Percentiles rank a stretch among this genome's conserved stretches.
These are phyloP conservation scores for Heliconius hewitsoni DNA, from an alignment of 1,140 invertebrate species.

Conservation along the genomic window DNA sequence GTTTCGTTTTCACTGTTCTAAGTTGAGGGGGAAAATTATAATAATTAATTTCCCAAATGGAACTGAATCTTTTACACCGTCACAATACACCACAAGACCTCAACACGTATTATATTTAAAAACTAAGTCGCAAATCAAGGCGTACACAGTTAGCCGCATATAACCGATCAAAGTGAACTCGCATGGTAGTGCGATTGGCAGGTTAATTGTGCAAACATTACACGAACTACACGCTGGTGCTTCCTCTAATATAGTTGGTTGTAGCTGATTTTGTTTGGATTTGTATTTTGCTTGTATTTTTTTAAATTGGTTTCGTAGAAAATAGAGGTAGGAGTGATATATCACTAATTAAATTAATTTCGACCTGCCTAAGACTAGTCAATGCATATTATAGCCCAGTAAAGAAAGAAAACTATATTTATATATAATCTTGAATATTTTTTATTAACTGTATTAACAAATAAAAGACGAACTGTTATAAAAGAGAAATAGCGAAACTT, in stretches of 20 bases:
- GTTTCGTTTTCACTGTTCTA: too few species aligned
- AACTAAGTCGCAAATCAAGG: not conserved
- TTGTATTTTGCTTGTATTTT: not conserved
- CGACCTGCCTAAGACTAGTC: not conserved
- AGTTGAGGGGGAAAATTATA: too few species aligned
- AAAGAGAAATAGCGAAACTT: too few species aligned
- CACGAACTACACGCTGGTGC: not conserved
- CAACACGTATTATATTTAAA: not conserved
- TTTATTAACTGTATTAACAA: too few species aligned
- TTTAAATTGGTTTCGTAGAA: not conserved
- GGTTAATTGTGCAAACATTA: conserved; percentile 1
- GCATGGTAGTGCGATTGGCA: not conserved
- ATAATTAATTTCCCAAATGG: too few species aligned
- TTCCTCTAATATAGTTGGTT: not conserved
- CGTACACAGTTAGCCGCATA: not conserved
- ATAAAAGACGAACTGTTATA: too few species aligned
- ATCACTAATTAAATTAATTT: not conserved
- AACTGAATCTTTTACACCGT: too few species aligned
- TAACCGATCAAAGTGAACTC: not conserved
- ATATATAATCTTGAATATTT: too few species aligned
- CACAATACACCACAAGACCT: not conserved
- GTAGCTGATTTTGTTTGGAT: not conserved
- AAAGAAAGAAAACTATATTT: too few species aligned
- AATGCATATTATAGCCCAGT: too few species aligned
- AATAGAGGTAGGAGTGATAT: not conserved